Evolutionary conservation across 2,888 invertebrate genomes (phyloP).

Genomic region (Chrysolina americana): DNA sequence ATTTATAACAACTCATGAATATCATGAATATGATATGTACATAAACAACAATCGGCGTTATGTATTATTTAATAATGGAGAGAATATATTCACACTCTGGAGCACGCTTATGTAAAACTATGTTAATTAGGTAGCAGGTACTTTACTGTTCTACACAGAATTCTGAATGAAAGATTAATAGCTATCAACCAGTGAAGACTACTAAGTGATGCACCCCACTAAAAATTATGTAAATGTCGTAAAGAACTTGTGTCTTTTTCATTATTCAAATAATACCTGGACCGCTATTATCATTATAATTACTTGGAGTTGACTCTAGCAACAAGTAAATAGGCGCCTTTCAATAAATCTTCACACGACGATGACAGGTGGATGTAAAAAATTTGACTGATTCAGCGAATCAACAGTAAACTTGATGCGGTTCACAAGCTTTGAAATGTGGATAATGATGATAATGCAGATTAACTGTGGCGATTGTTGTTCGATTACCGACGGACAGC

Average conservation of each 20-base stretch:
- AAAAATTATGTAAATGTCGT: slow-evolving; percentile 52
- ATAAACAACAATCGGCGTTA: slow-evolving; percentile 57
- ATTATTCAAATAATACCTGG: slow-evolving; percentile 60
- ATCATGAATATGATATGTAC: slow-evolving; percentile 42
- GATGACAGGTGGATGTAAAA: slow-evolving; percentile 1
- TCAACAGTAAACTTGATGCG: not conserved
- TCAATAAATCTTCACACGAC: not conserved
- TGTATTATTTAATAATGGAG: slow-evolving; percentile 57
- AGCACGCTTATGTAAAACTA: slow-evolving; percentile 65
- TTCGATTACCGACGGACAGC: slow-evolving; percentile 8
- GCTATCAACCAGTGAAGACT: slow-evolving; percentile 44
- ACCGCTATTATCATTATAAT: slow-evolving; percentile 62
- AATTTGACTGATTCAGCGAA: not conserved
- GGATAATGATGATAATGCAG: slow-evolving; percentile 10
- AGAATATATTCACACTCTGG: slow-evolving; percentile 60
- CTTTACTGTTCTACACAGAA: slow-evolving; percentile 55
- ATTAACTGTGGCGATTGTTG: not conserved
- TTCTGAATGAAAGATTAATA: slow-evolving; percentile 55
- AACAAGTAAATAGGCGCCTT: slow-evolving; percentile 19
- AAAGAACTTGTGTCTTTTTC: slow-evolving; percentile 54
- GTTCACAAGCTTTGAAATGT: not conserved
- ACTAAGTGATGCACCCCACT: slow-evolving; percentile 48
- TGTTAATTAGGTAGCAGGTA: slow-evolving; percentile 59
- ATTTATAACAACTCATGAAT: slow-evolving; percentile 45
- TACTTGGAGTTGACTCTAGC: slow-evolving; percentile 45